phyloP scores from a whole-genome alignment of 2,888 invertebrate species.

The Ochropacha duplaris region DNA sequence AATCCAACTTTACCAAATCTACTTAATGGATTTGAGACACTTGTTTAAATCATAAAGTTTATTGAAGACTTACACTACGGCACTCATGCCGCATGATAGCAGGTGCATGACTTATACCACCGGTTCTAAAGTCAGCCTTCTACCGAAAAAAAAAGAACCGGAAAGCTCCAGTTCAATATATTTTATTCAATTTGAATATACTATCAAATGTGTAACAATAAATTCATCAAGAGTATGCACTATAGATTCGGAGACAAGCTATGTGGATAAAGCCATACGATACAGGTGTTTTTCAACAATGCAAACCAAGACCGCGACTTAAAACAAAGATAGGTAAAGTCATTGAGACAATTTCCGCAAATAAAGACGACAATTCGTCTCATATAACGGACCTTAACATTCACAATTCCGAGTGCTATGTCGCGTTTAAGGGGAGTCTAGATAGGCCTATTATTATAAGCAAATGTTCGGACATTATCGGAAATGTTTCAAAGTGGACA shows the following conservation, averaged over 20 bases:
- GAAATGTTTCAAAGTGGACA: background rate
- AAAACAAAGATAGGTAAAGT: slow-evolving; percentile 11
- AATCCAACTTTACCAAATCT: background rate
- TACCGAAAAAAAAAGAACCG: too few species aligned
- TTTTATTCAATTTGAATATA: too few species aligned
- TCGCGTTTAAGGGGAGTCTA: slow-evolving; percentile 19
- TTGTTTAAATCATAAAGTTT: background rate
- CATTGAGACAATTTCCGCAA: slow-evolving; percentile 29
- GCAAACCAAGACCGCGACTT: background rate
- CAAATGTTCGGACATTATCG: background rate
- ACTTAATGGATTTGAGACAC: background rate
- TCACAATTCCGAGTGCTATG: slow-evolving; percentile 30
- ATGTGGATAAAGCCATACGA: background rate
- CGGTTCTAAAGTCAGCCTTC: too few species aligned
- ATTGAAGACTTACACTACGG: too few species aligned
- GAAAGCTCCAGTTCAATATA: too few species aligned
- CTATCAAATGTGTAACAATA: background rate
- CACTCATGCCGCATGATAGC: too few species aligned
- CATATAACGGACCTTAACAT: slow-evolving; percentile 35
- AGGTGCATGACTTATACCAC: too few species aligned
- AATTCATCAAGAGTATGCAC: background rate
- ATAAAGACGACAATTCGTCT: slow-evolving; percentile 32
- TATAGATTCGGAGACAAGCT: background rate
- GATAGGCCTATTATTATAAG: background rate
- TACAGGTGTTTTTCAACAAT: background rate